Base-by-base conservation (phyloP, 1,140 invertebrate genomes). In the Dreissena polymorpha region DNA sequence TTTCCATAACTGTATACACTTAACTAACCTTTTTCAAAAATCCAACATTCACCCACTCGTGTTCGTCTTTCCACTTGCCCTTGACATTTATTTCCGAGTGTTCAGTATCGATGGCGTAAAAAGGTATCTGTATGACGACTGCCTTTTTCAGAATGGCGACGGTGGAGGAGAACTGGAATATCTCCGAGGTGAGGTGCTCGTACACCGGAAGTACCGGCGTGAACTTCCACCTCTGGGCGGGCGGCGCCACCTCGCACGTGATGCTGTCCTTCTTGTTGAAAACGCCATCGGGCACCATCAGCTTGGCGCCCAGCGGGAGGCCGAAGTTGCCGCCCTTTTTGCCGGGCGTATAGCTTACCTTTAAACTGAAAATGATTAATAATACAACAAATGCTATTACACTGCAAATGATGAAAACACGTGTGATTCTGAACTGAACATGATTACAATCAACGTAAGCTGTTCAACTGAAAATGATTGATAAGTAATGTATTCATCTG, bases 61-160 rank as follows among this genome's bases (percentile, higher is more conserved):
- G 81, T 67, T 89, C 89, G 49, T 87, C 89, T 14, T 85, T 87
- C 89, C 89, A 90, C 79, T 86, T 87, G 3, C 87, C 89, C 74
- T 89, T 90, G 0, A 91, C 89, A 50, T 91, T 90, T 7, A 91
- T 86, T 39, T 91, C 89, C 18, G 79, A 78, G 65, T 86, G 84
- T 29, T 89, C 83, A 2, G 73, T 57, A 39, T 89, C 86, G 10
- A 89, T 85, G 18, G 82, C 83, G 49, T 89, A 86, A 65, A 88
- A 90, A 10, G 89, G 91, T 39, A 91, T 84, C 53, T 88, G 83
- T 7, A 91, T 64, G 21, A 91, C 85, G 0, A 89, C 77, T 8
- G 84, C 60, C 27, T 86, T 89, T 78, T 89, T 90, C 72, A 89
- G 70, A 13, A 84, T 77, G 60, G 79, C 81, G n/a, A 86, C 49